Evolutionary conservation across 2,888 invertebrate species (phyloP).

Genomic region (Andrena hattorfiana): DNA sequence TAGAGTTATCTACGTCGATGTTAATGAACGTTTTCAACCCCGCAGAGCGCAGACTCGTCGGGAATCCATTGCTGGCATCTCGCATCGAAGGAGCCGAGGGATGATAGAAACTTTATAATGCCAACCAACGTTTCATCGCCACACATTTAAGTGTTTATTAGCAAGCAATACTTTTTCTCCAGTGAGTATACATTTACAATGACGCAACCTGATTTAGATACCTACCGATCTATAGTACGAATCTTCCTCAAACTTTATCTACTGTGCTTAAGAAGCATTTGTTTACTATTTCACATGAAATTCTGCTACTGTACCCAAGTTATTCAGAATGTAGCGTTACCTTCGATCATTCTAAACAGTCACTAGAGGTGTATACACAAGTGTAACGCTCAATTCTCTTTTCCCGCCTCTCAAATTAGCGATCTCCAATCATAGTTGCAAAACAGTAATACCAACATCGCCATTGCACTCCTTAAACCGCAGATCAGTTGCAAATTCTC

Average conservation of each 20-base stretch:
- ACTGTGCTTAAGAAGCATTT: too few species aligned
- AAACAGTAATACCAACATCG: too few species aligned
- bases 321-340: too few species aligned
- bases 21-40: conserved; percentile 53
- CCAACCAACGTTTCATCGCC: conserved; percentile 7
- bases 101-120: conserved; percentile 36
- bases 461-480: too few species aligned
- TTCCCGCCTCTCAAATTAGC: too few species aligned
- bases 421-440: too few species aligned
- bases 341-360: too few species aligned
- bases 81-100: conserved; percentile 1
- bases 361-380: too few species aligned
- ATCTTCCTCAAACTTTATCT: not conserved
- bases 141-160: not conserved
- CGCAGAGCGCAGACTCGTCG: conserved; percentile 55
- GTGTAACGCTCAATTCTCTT: too few species aligned
- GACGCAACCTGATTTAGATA: conserved; percentile 8
- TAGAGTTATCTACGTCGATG: conserved; percentile 11
- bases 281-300: too few species aligned
- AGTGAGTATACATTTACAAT: conserved; percentile 39
- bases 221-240: not conserved
- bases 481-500: too few species aligned
- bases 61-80: conserved; percentile 51
- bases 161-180: not conserved
- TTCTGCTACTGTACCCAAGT: too few species aligned